A percentile compares a stretch with the other conserved stretches of the same genome.
Evolutionary conservation across 2,113 vertebrate species (phyloP).

Genomic region (Cyphomyrus plagiostoma): DNA sequence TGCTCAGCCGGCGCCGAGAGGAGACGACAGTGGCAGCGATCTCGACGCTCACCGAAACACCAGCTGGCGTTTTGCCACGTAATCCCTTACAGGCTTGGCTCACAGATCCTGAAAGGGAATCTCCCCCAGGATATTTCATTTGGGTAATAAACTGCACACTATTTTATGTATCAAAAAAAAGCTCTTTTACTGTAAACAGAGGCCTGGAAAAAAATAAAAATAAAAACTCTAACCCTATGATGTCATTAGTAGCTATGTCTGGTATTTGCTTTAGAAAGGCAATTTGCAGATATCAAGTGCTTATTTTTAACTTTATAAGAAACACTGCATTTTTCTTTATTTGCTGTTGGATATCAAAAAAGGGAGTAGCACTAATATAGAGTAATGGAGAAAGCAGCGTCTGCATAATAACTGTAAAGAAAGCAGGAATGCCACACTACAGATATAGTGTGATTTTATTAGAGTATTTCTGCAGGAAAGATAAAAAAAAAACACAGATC

Average conservation of each 20-base stretch:
- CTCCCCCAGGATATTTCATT: background rate
- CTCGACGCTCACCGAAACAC: background rate
- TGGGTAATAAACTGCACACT: background rate
- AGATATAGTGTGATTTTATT: background rate
- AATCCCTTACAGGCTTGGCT: background rate
- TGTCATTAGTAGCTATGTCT: background rate
- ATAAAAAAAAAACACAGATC: background rate
- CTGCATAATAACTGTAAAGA: background rate
- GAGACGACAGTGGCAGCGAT: background rate
- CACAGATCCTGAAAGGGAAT: background rate
- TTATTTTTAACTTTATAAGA: background rate
- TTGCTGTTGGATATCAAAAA: background rate
- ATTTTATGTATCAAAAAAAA: background rate
- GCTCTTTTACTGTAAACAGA: background rate
- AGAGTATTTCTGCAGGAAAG: background rate
- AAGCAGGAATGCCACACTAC: background rate
- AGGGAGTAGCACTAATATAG: background rate
- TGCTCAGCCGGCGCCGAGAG: background rate
- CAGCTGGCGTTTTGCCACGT: background rate
- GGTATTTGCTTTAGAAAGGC: background rate
- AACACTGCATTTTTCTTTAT: background rate
- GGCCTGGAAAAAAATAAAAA: background rate
- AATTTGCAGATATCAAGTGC: background rate
- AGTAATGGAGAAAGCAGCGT: background rate
- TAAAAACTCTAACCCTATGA: background rate